Conservation (phyloP, 2,888 invertebrate genomes). For the Elgonia sp. region DNA sequence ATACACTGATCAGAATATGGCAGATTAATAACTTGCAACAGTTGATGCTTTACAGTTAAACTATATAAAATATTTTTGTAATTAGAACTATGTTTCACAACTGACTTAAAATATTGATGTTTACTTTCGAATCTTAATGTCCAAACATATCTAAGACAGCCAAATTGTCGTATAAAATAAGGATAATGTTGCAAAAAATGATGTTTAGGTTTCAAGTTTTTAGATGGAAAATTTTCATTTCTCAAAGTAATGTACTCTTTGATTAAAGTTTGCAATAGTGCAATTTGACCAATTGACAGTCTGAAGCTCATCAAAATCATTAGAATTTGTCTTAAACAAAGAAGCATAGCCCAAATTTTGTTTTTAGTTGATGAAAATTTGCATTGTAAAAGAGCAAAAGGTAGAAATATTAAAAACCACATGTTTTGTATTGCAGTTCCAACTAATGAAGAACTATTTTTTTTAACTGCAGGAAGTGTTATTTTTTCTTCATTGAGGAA, state of each 20-base stretch:
- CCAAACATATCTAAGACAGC: slow-evolving; percentile 72
- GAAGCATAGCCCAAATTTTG: slow-evolving; percentile 27
- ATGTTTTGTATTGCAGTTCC: slow-evolving; percentile 38
- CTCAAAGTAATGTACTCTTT: slow-evolving; percentile 36
- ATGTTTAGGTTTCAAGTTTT: slow-evolving; percentile 73
- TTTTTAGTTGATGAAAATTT: background rate
- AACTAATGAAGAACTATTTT: slow-evolving; percentile 12
- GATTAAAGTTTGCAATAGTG: slow-evolving; percentile 18
- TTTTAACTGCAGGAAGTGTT: slow-evolving; percentile 5
- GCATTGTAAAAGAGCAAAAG: slow-evolving; percentile 4
- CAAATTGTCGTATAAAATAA: slow-evolving; percentile 70
- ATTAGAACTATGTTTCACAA: slow-evolving; percentile 71
- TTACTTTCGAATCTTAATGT: slow-evolving; percentile 77
- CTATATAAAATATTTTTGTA: slow-evolving; percentile 75
- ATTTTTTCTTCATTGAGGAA: slow-evolving; percentile 19
- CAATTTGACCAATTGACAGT: slow-evolving; percentile 36
- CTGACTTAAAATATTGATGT: slow-evolving; percentile 77
- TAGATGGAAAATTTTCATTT: background rate
- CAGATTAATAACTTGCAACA: slow-evolving; percentile 26
- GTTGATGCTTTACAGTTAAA: slow-evolving; percentile 63
- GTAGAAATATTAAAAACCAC: slow-evolving; percentile 38
- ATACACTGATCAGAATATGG: slow-evolving; percentile 49
- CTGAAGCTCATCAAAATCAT: slow-evolving; percentile 29
- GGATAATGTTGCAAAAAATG: slow-evolving; percentile 74
- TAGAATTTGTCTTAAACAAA: slow-evolving; percentile 19